A percentile compares a stretch with the other conserved stretches of the same genome.
phyloP scores from a whole-genome alignment of 2,113 vertebrate species.

The Antennarius striatus region DNA sequence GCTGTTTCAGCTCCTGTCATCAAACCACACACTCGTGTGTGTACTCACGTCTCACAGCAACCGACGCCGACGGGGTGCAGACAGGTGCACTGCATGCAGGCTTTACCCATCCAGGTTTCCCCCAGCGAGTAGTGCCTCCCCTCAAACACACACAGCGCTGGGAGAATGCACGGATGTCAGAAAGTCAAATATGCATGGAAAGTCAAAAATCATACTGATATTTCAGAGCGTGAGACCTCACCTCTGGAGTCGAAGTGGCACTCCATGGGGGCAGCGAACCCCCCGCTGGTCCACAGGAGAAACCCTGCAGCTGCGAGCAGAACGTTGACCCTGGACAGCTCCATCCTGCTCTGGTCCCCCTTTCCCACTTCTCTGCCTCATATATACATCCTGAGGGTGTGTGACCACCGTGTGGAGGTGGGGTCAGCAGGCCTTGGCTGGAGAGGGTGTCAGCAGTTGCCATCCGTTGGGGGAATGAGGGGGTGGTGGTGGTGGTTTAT shows the following conservation, averaged over 20 bases:
- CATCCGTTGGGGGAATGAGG: conserved; percentile 53
- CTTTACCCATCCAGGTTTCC: conserved; percentile 88
- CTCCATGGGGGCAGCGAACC: conserved; percentile 81
- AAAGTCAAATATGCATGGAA: neutral
- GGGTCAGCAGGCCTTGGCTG: conserved; percentile 57
- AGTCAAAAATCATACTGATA: neutral
- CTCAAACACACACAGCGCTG: conserved; percentile 84
- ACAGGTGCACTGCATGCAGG: conserved; percentile 93
- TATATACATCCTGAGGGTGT: conserved; percentile 75
- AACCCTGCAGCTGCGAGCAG: conserved; percentile 51
- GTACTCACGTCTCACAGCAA: conserved; percentile 93
- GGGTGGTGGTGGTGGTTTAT: conserved; percentile 29
- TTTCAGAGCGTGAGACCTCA: conserved; percentile 64
- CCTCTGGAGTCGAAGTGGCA: conserved; percentile 92
- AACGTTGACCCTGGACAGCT: conserved; percentile 65
- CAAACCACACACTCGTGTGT: conserved; percentile 15
- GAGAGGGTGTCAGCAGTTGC: conserved; percentile 46
- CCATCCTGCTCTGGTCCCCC: conserved; percentile 78
- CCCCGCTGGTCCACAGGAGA: conserved; percentile 74
- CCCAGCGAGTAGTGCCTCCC: conserved; percentile 86
- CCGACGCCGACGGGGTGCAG: conserved; percentile 91
- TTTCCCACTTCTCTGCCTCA: conserved; percentile 46
- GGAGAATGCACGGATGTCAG: conserved; percentile 27
- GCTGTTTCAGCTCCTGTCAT: conserved; percentile 12
- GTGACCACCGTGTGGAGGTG: conserved; percentile 54